Conservation (phyloP, 2,888 invertebrate species). For the Trachelus tabidus region DNA sequence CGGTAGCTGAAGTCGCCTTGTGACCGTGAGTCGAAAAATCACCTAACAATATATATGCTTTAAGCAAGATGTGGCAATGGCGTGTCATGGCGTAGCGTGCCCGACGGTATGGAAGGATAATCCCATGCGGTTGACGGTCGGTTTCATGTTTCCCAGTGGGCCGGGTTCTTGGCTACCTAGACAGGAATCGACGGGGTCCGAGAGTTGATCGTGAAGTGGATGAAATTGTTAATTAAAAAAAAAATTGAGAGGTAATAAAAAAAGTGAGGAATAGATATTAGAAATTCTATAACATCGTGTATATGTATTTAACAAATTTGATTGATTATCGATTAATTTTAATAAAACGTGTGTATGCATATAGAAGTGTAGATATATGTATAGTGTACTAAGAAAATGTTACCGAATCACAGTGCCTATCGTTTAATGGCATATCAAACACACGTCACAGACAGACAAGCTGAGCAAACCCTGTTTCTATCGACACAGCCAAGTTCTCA, state of each 20-base stretch:
- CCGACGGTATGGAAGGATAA: conserved; percentile 48
- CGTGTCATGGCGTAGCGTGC: conserved; percentile 30
- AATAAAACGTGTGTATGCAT: too few relatives aligned
- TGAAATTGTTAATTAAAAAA: background rate
- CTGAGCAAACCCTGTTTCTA: background rate
- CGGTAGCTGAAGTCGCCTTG: too few relatives aligned
- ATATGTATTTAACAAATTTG: background rate
- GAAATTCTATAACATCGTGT: background rate
- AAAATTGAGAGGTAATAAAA: background rate
- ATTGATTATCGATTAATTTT: background rate
- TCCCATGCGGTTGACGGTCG: conserved; percentile 42
- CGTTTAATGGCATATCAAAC: background rate
- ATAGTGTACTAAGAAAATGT: background rate
- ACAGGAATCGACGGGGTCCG: background rate
- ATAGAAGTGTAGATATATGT: too few relatives aligned
- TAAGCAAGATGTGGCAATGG: conserved; percentile 33
- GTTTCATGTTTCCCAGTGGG: conserved; percentile 33
- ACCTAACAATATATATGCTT: background rate
- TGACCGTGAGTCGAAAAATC: too few relatives aligned
- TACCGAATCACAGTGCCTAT: background rate
- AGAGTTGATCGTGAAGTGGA: background rate
- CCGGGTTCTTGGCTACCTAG: conserved; percentile 6
- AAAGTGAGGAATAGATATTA: background rate
- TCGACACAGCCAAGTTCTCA: background rate
- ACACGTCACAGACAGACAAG: background rate